These are phyloP conservation scores for Tetrao urogallus DNA, from an alignment of 2,113 vertebrate genomes.

Conservation along the genomic window DNA sequence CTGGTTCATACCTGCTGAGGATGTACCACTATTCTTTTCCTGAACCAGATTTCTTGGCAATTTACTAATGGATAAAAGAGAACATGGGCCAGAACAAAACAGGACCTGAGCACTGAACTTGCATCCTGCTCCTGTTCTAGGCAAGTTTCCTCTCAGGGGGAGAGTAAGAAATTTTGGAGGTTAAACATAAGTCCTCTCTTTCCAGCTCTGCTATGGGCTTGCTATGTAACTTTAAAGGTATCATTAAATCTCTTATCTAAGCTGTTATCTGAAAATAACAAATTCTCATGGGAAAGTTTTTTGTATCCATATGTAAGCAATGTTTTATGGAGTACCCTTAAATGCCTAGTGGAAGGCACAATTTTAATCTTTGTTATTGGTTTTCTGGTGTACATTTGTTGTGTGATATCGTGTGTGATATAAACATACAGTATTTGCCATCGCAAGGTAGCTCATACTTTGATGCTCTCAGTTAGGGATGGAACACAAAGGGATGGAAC, in stretches of 20 bases:
- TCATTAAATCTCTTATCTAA: background rate
- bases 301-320: background rate
- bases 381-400: background rate
- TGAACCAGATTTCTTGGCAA: background rate
- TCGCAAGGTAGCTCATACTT: background rate
- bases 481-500: background rate
- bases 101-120: background rate
- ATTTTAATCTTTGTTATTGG: background rate
- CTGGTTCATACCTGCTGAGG: background rate
- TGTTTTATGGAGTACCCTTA: background rate
- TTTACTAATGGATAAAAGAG: background rate
- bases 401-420: background rate
- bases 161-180: background rate
- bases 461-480: background rate
- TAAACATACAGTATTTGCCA: background rate
- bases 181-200: background rate
- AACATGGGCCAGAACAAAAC: background rate
- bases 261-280: background rate
- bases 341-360: background rate
- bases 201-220: background rate
- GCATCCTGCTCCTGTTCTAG: background rate
- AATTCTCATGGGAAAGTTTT: background rate
- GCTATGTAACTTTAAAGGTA: background rate
- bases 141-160: background rate
- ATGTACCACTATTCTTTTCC: background rate